A percentile compares a stretch with the other conserved stretches of the same genome.
Evolutionary conservation across 2,888 invertebrate genomes (phyloP).

Genomic region (Polyommatus icarus): DNA sequence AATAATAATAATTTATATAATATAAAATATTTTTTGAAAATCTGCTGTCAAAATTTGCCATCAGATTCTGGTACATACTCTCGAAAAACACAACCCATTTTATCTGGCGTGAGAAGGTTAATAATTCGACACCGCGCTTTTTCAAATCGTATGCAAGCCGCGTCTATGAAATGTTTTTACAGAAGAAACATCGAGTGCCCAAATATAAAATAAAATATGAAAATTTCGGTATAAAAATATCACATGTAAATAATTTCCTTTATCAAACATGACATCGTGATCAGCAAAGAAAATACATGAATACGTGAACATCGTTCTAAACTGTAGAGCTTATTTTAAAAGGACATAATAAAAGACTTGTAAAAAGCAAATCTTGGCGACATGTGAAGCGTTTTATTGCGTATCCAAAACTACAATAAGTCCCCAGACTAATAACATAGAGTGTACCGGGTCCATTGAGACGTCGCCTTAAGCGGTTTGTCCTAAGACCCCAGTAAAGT

Average conservation of each 20-base stretch:
- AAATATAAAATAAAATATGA: neutral
- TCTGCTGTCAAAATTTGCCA: too few relatives aligned
- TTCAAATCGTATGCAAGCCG: neutral
- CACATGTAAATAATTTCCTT: neutral
- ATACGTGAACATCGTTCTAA: neutral
- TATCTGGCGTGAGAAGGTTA: too few relatives aligned
- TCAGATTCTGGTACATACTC: too few relatives aligned
- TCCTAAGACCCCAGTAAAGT: neutral
- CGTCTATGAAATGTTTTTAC: neutral
- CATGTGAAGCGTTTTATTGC: neutral
- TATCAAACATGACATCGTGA: neutral
- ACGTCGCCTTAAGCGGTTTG: neutral
- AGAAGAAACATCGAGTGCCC: neutral
- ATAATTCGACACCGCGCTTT: too few relatives aligned
- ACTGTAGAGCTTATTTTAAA: neutral
- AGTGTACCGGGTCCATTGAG: neutral
- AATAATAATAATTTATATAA: too few relatives aligned
- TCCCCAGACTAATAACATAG: slow-evolving; percentile 4
- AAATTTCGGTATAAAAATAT: neutral
- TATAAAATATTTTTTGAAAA: too few relatives aligned
- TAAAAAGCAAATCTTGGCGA: neutral
- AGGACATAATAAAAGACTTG: neutral
- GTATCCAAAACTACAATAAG: neutral
- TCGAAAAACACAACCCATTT: too few relatives aligned
- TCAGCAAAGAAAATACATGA: neutral